phyloP scores from a whole-genome alignment of 1,140 invertebrate species.

The Lordiphosa clarofinis region DNA sequence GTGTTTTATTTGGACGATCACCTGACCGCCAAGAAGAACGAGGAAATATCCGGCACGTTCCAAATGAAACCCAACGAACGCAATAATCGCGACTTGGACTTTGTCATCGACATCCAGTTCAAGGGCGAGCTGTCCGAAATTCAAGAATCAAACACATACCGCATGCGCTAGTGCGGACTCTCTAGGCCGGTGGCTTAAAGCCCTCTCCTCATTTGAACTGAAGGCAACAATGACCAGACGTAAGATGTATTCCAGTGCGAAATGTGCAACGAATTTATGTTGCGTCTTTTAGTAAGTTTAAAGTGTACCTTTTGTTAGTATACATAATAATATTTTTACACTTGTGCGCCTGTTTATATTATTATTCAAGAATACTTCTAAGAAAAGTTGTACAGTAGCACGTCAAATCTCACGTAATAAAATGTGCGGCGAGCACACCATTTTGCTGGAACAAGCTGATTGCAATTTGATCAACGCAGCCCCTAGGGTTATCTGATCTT shows the following conservation, averaged over 20 bases:
- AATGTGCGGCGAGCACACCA: constrained; percentile 44
- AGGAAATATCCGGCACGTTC: constrained; percentile 95
- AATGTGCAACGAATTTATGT: constrained; percentile 68
- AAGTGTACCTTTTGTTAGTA: constrained; percentile 71
- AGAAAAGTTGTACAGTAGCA: constrained; percentile 66
- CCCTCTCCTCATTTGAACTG: constrained; percentile 10
- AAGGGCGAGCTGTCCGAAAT: constrained; percentile 96
- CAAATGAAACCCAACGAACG: constrained; percentile 96
- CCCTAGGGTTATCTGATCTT: neutral
- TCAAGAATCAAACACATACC: constrained; percentile 93
- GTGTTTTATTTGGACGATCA: constrained; percentile 99
- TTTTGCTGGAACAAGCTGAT: constrained; percentile 43
- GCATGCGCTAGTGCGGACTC: constrained; percentile 90
- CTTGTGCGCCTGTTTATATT: constrained; percentile 68
- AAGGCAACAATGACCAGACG: constrained; percentile 58
- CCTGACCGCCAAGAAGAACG: constrained; percentile 95
- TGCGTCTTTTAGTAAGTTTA: constrained; percentile 72
- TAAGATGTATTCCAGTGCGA: constrained; percentile 73
- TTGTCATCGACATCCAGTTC: constrained; percentile 95
- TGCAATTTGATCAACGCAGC: neutral
- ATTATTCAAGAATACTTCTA: constrained; percentile 58
- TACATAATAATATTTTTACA: constrained; percentile 58
- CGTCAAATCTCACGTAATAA: constrained; percentile 63
- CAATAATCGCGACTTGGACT: constrained; percentile 98
- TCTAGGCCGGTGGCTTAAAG: constrained; percentile 7